Percentiles rank a stretch among this genome's conserved stretches.
These are phyloP conservation scores for Discoglossus pictus DNA, from an alignment of 2,797 vertebrate genomes.

Conservation along the genomic window DNA sequence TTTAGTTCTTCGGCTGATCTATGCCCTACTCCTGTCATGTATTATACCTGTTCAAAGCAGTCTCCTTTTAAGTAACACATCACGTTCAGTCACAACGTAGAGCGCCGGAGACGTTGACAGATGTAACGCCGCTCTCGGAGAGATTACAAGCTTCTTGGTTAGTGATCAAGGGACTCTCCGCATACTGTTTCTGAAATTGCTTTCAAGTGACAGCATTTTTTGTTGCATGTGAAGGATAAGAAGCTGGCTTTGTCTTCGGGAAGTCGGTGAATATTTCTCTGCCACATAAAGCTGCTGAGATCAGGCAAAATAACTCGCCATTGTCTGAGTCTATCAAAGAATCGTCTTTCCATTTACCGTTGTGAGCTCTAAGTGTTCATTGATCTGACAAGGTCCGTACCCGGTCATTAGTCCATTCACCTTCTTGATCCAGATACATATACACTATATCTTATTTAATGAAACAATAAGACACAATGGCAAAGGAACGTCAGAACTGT, in stretches of 20 bases:
- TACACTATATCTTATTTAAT: too few species aligned
- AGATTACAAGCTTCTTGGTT: slow-evolving; percentile 4
- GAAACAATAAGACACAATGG: too few species aligned
- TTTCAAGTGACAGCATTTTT: slow-evolving; percentile 1
- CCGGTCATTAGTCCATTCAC: too few species aligned
- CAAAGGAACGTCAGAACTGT: too few species aligned
- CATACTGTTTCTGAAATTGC: not conserved
- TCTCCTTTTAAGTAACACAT: too few species aligned
- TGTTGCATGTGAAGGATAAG: not conserved
- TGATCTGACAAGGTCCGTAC: too few species aligned
- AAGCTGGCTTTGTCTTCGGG: not conserved
- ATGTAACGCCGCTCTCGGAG: not conserved
- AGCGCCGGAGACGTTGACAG: not conserved
- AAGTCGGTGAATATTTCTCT: slow-evolving; percentile 4
- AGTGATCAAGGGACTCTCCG: slow-evolving; percentile 10
- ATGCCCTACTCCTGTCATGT: not conserved
- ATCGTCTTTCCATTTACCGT: not conserved
- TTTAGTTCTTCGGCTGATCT: slow-evolving; percentile 1
- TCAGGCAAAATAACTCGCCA: not conserved
- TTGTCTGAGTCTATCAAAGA: not conserved
- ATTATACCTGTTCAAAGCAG: not conserved
- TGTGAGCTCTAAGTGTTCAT: not conserved
- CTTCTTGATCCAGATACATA: too few species aligned
- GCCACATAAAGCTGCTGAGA: not conserved
- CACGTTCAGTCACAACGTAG: not conserved